These are phyloP conservation scores for Enoplosus armatus DNA, from an alignment of 2,797 vertebrate genomes.

Conservation along the genomic window DNA sequence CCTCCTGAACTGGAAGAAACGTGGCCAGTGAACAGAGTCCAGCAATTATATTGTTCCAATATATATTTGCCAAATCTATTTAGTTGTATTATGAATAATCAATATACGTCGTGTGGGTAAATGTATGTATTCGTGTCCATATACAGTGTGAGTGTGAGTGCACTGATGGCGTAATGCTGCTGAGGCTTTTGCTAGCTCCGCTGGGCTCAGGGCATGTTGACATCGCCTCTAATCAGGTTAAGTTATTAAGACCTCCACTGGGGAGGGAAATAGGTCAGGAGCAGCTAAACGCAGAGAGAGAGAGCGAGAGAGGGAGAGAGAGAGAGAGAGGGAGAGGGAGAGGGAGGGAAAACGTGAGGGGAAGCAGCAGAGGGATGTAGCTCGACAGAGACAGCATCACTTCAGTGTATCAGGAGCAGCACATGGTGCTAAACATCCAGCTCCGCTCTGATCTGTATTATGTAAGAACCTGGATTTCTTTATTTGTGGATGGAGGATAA, in stretches of 20 bases:
- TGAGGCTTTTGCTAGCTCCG: constrained; percentile 33
- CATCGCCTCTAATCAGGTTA: constrained; percentile 83
- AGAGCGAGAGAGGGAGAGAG: neutral
- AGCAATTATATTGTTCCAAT: too few species aligned
- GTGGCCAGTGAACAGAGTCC: too few species aligned
- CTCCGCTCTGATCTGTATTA: neutral
- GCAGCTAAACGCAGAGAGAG: constrained; percentile 62
- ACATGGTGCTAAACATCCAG: constrained; percentile 28
- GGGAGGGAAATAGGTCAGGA: constrained; percentile 84
- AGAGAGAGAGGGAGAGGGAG: neutral
- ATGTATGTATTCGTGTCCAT: neutral
- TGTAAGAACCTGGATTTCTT: constrained; percentile 5
- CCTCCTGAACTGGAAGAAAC: too few species aligned
- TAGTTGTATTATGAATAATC: neutral
- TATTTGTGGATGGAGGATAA: neutral
- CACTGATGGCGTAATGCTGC: constrained; percentile 8
- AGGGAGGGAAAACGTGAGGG: constrained; percentile 19
- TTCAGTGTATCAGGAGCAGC: constrained; percentile 36
- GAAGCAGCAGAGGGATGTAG: constrained; percentile 25
- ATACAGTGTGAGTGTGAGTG: neutral
- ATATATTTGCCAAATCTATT: neutral
- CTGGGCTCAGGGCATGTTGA: constrained; percentile 59
- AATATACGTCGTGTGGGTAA: too few species aligned
- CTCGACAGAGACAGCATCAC: constrained; percentile 34
- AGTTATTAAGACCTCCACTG: constrained; percentile 80